phyloP scores from a whole-genome alignment of 2,888 invertebrate genomes.

The Leptinotarsa juncta region DNA sequence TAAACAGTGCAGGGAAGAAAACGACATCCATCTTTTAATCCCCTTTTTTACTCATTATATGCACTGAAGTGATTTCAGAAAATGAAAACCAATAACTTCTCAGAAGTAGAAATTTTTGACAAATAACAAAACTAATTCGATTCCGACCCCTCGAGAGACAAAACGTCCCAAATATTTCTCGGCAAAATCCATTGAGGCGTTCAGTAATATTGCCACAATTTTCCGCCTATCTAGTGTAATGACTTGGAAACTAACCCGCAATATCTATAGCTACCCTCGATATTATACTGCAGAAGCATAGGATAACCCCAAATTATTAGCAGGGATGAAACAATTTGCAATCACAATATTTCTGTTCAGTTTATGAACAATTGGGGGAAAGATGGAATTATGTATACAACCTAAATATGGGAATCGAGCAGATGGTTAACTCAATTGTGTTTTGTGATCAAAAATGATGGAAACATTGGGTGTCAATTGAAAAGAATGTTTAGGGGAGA shows the following conservation, averaged over 20 bases:
- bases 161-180: constrained; percentile 21
- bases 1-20: too few relatives aligned
- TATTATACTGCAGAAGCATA: constrained; percentile 16
- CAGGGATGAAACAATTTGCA: constrained; percentile 50
- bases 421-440: constrained; percentile 18
- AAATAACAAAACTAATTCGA: constrained; percentile 20
- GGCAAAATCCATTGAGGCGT: not conserved
- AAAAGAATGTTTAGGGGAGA: not conserved
- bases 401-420: constrained; percentile 24
- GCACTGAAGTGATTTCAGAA: not conserved
- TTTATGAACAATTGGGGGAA: constrained; percentile 37
- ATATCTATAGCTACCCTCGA: constrained; percentile 41
- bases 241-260: constrained; percentile 47
- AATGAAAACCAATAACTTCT: not conserved
- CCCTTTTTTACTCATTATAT: not conserved
- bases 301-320: constrained; percentile 45
- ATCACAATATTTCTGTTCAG: constrained; percentile 50
- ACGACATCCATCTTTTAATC: not conserved
- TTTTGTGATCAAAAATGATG: not conserved
- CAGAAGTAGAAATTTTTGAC: not conserved
- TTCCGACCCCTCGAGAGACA: constrained; percentile 9
- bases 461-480: not conserved
- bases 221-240: constrained; percentile 48
- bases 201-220: constrained; percentile 45
- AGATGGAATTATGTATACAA: constrained; percentile 25